phyloP scores from a whole-genome alignment of 2,888 invertebrate species.

The Epinotia nisella region DNA sequence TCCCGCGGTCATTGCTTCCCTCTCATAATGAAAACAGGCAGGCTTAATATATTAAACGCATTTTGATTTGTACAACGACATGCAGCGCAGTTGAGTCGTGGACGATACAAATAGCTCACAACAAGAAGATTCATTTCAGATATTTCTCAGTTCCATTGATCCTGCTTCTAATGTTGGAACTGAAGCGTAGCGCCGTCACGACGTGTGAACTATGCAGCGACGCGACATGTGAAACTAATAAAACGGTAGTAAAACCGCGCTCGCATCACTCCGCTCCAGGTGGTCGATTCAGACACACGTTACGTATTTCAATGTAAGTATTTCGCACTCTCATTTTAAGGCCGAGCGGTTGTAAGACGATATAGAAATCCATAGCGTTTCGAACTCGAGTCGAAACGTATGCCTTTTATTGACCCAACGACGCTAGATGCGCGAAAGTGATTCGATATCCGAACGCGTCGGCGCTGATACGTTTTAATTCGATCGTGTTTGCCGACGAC shows the following conservation, averaged over 20 bases:
- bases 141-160: not conserved
- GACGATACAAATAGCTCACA: conserved; percentile 6
- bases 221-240: conserved; percentile 2
- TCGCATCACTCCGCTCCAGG: not conserved
- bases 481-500: conserved; percentile 16
- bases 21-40: not conserved
- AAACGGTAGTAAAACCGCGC: conserved; percentile 7
- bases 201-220: not conserved
- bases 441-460: not conserved
- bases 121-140: not conserved
- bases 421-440: not conserved
- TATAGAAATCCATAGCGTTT: no score
- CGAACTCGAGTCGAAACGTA: not conserved
- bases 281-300: not conserved
- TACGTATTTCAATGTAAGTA: not conserved
- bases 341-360: no score
- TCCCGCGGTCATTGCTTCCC: not conserved
- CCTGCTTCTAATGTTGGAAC: conserved; percentile 7
- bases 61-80: not conserved
- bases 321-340: not conserved
- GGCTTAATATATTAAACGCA: conserved; percentile 7
- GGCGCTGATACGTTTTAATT: conserved; percentile 22
- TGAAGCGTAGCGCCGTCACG: not conserved
- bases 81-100: not conserved
- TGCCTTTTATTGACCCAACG: not conserved